Conservation (phyloP, 2,888 invertebrate species). For the Eupithecia exiguata region DNA sequence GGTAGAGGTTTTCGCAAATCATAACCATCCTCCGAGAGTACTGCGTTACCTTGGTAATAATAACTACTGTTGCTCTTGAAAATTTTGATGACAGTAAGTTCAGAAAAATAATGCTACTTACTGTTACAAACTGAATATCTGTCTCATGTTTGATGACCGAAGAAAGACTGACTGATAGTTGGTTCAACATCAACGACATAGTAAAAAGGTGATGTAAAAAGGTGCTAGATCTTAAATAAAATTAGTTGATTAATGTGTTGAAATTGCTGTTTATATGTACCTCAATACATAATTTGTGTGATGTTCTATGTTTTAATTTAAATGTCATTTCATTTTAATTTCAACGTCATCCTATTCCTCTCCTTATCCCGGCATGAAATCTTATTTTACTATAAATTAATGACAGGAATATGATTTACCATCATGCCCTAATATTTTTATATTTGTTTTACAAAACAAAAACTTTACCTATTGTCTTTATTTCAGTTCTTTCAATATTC, state of each 20-base stretch:
- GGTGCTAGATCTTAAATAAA: not conserved
- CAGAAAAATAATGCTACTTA: not conserved
- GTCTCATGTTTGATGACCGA: not conserved
- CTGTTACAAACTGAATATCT: not conserved
- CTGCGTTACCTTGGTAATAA: not conserved
- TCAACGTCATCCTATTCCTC: not conserved
- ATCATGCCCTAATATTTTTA: not conserved
- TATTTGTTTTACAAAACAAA: not conserved
- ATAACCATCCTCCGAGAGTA: not conserved
- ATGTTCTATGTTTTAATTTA: not conserved
- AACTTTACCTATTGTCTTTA: not conserved
- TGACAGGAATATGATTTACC: not conserved
- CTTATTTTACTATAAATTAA: not conserved
- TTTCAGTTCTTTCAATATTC: slow-evolving; percentile 29
- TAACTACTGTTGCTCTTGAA: not conserved
- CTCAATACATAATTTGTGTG: not conserved
- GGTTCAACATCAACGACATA: not conserved
- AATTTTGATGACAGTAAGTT: not conserved
- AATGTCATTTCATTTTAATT: not conserved
- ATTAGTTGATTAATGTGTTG: not conserved
- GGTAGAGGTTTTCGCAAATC: slow-evolving; percentile 1
- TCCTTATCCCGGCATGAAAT: not conserved
- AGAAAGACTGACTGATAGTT: not conserved
- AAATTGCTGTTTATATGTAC: not conserved
- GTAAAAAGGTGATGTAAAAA: not conserved